Evolutionary conservation across 1,140 invertebrate species (phyloP).

Genomic region (Samia ricini): DNA sequence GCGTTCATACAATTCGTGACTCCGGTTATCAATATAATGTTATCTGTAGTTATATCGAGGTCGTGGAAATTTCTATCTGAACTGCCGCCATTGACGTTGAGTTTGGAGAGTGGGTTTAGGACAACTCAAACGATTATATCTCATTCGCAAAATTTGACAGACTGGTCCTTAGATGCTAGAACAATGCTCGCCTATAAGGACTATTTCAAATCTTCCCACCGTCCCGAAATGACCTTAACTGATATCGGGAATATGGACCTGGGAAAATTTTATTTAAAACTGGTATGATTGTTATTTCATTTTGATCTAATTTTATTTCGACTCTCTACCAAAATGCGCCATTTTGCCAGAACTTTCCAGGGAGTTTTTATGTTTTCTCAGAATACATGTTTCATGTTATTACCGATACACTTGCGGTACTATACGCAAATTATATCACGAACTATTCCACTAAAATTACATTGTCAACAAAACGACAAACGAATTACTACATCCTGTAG

Average conservation of each 20-base stretch:
- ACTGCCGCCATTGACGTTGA: constrained; percentile 65
- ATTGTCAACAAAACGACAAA: too few species aligned
- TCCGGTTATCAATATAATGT: constrained; percentile 79
- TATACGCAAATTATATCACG: too few species aligned
- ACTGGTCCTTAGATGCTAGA: constrained; percentile 43
- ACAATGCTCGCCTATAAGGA: constrained; percentile 56
- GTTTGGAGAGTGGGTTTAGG: constrained; percentile 57
- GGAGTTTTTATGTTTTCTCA: too few species aligned
- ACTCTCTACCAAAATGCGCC: too few species aligned
- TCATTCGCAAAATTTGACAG: constrained; percentile 31
- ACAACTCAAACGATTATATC: constrained; percentile 58
- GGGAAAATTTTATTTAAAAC: constrained; percentile 62
- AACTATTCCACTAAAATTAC: too few species aligned
- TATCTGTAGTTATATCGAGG: constrained; percentile 78
- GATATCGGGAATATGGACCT: constrained; percentile 57
- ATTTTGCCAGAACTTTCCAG: too few species aligned
- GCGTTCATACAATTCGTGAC: constrained; percentile 79
- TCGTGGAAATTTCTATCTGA: constrained; percentile 67
- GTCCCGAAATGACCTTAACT: constrained; percentile 46
- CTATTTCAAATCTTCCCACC: constrained; percentile 52
- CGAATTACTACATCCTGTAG: too few species aligned
- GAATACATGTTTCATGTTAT: too few species aligned
- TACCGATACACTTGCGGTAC: too few species aligned
- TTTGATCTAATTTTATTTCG: too few species aligned
- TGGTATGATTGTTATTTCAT: constrained; percentile 47